These are phyloP conservation scores for Myotis lucifugus DNA, from an alignment of 2,113 vertebrate species.

Conservation along the genomic window DNA sequence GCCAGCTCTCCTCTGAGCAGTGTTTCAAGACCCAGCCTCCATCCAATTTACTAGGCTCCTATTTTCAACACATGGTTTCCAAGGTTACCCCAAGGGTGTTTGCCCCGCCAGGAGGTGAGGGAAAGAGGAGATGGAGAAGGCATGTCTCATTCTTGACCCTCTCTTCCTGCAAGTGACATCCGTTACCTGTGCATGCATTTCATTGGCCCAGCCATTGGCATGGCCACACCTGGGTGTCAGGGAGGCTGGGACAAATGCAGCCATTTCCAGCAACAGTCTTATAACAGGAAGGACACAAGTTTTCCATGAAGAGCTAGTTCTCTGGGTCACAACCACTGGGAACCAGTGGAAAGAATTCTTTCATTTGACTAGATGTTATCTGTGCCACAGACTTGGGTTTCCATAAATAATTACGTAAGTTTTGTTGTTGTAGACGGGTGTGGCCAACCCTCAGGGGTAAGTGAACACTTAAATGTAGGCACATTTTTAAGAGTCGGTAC, in stretches of 20 bases:
- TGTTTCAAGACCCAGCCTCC: neutral
- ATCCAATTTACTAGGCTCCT: neutral
- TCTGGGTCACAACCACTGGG: neutral
- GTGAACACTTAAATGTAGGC: neutral
- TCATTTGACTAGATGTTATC: neutral
- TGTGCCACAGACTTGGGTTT: neutral
- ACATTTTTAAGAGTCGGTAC: neutral
- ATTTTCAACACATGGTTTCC: neutral
- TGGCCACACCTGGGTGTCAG: neutral
- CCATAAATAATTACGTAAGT: neutral
- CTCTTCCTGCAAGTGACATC: neutral
- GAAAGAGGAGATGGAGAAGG: neutral
- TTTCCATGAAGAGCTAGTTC: neutral
- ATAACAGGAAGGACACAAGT: neutral
- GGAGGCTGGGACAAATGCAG: neutral
- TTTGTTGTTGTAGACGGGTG: neutral
- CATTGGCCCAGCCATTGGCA: neutral
- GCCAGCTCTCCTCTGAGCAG: neutral
- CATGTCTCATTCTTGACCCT: neutral
- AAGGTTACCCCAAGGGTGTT: neutral
- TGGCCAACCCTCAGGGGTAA: neutral
- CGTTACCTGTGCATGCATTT: neutral
- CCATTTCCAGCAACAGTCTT: neutral
- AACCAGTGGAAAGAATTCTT: neutral
- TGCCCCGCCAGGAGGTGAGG: neutral